A percentile compares a stretch with the other conserved stretches of the same genome.
Conservation (phyloP, 2,797 vertebrate species). For the Poeciliopsis gracilis region DNA sequence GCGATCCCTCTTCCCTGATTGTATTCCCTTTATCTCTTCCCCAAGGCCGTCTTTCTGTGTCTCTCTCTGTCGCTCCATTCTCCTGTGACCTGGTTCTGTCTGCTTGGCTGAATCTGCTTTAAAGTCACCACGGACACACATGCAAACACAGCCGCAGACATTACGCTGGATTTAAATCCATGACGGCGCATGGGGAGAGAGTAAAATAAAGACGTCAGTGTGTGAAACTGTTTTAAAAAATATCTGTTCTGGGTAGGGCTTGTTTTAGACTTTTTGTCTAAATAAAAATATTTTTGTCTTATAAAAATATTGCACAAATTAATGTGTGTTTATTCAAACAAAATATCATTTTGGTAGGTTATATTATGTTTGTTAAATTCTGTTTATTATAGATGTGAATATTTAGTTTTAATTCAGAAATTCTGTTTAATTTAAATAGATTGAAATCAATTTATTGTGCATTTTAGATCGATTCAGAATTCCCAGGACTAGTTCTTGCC, state of each 20-base stretch:
- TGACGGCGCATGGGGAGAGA: slow-evolving; percentile 38
- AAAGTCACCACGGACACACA: slow-evolving; percentile 63
- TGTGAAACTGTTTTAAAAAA: not conserved
- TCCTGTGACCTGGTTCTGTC: slow-evolving; percentile 80
- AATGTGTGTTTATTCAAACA: not conserved
- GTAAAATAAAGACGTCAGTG: not conserved
- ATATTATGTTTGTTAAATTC: not conserved
- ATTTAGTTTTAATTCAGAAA: too few species aligned
- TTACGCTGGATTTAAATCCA: slow-evolving; percentile 26
- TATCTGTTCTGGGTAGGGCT: slow-evolving; percentile 2
- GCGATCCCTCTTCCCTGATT: slow-evolving; percentile 38
- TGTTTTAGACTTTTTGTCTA: not conserved
- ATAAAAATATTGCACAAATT: not conserved
- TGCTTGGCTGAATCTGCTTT: slow-evolving; percentile 71
- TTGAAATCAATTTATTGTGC: too few species aligned
- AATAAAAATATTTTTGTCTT: too few species aligned
- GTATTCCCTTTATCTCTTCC: slow-evolving; percentile 53
- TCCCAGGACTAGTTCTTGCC: too few species aligned
- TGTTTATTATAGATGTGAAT: too few species aligned
- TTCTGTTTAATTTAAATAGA: too few species aligned
- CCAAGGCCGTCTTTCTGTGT: slow-evolving; percentile 42
- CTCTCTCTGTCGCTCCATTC: slow-evolving; percentile 62
- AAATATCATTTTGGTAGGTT: not conserved
- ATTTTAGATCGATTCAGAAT: too few species aligned
- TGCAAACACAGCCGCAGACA: slow-evolving; percentile 45